Evolutionary conservation across 1,140 invertebrate genomes (phyloP).

Genomic region (Habropoda laboriosa): DNA sequence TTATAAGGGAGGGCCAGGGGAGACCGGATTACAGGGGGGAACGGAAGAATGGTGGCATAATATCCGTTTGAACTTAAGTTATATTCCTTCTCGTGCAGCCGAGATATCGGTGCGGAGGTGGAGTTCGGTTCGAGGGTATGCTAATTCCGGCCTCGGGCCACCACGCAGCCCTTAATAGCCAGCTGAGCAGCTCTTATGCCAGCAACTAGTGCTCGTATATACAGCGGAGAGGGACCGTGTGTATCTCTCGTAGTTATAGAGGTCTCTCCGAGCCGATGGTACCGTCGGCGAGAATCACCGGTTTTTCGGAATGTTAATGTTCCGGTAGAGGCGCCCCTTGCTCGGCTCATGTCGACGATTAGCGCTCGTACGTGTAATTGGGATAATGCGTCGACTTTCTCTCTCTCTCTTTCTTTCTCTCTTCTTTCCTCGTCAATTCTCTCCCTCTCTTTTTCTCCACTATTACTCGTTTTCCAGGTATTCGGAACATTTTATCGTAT

Average conservation of each 20-base stretch:
- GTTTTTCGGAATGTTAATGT: constrained; percentile 70
- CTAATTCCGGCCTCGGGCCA: constrained; percentile 81
- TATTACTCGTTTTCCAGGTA: constrained; percentile 50
- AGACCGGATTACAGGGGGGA: constrained; percentile 66
- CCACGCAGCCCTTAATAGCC: constrained; percentile 82
- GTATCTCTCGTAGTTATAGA: constrained; percentile 68
- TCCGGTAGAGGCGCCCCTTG: constrained; percentile 50
- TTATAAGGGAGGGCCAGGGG: constrained; percentile 66
- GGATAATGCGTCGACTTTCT: constrained; percentile 50
- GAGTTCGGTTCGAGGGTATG: constrained; percentile 80
- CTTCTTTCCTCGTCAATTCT: too few relatives aligned
- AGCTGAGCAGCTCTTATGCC: constrained; percentile 77
- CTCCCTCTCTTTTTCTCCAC: background rate
- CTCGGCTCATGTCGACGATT: constrained; percentile 52
- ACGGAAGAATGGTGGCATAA: constrained; percentile 81
- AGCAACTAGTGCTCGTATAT: constrained; percentile 74
- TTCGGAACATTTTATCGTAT: constrained; percentile 43
- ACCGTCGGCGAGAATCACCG: constrained; percentile 70
- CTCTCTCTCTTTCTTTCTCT: background rate
- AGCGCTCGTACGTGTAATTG: constrained; percentile 66
- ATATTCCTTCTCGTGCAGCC: constrained; percentile 75
- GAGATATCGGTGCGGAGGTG: constrained; percentile 79
- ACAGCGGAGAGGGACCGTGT: constrained; percentile 43
- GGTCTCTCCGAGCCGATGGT: constrained; percentile 57
- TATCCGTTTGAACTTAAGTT: constrained; percentile 81